These are phyloP conservation scores for Eriosoma lanigerum DNA, from an alignment of 1,140 invertebrate species.

Conservation along the genomic window DNA sequence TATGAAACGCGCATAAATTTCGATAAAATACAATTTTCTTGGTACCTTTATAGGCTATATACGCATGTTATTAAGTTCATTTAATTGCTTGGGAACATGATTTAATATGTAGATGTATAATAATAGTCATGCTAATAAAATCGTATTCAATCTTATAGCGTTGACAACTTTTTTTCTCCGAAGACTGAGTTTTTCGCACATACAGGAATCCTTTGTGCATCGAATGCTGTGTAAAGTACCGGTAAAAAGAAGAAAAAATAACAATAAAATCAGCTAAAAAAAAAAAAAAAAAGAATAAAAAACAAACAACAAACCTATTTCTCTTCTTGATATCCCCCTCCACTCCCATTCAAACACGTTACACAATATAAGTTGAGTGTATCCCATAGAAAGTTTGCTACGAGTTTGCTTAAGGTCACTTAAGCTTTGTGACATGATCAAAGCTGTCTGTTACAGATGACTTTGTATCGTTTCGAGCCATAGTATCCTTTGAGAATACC, in stretches of 20 bases:
- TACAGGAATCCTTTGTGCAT: neutral
- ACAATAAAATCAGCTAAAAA: constrained; percentile 13
- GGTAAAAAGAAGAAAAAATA: constrained; percentile 24
- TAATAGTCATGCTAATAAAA: neutral
- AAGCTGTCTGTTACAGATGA: constrained; percentile 44
- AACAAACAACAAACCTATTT: constrained; percentile 27
- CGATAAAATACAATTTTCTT: neutral
- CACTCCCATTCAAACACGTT: too few relatives aligned
- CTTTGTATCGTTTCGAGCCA: constrained; percentile 14
- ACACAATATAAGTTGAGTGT: constrained; percentile 1
- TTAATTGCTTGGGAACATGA: constrained; percentile 1
- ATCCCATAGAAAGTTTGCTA: neutral
- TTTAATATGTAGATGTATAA: neutral
- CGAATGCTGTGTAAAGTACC: neutral
- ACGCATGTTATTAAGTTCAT: neutral
- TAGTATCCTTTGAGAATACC: constrained; percentile 10
- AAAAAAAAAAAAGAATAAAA: constrained; percentile 17
- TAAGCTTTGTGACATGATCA: constrained; percentile 43
- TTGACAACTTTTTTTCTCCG: too few relatives aligned
- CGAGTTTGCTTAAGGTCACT: constrained; percentile 46
- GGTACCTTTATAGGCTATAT: too few relatives aligned
- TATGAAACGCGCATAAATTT: neutral
- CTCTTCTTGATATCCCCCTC: neutral
- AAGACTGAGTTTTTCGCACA: too few relatives aligned
- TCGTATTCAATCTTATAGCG: too few relatives aligned